Evolutionary conservation across 2,113 vertebrate genomes (phyloP).

Genomic region (Polyodon spathula): DNA sequence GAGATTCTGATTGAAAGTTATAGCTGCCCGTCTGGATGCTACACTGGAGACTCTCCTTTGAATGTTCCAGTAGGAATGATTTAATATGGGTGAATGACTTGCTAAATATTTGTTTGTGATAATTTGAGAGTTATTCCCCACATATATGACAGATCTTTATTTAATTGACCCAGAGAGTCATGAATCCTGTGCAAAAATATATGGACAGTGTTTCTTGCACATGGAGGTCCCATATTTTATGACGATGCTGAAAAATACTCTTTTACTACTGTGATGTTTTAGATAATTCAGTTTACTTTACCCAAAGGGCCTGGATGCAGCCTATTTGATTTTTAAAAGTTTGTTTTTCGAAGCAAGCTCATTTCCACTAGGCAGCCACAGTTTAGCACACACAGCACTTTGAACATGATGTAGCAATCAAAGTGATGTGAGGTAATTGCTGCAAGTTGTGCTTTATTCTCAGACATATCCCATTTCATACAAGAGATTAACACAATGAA

Average conservation of each 20-base stretch:
- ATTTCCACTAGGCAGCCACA: background rate
- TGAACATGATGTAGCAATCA: background rate
- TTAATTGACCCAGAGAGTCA: conserved; percentile 5
- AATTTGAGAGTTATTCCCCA: conserved; percentile 6
- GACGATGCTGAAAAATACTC: background rate
- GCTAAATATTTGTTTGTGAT: conserved; percentile 12
- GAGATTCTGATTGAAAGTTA: conserved; percentile 47
- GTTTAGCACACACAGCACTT: background rate
- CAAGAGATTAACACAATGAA: background rate
- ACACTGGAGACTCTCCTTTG: conserved; percentile 1
- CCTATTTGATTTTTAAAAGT: background rate
- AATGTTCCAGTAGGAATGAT: conserved; percentile 7
- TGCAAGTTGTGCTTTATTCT: background rate
- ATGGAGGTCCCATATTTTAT: background rate
- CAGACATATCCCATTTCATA: background rate
- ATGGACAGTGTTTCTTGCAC: conserved; percentile 1
- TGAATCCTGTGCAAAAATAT: conserved; percentile 7
- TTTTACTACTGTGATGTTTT: background rate
- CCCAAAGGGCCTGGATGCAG: background rate
- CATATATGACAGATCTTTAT: background rate
- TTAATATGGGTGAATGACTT: background rate
- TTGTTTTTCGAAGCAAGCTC: background rate
- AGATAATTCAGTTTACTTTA: background rate
- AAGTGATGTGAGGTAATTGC: conserved; percentile 3
- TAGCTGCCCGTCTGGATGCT: conserved; percentile 45